Evolutionary conservation across 2,888 invertebrate genomes (phyloP), one percentile per base, ranked within the genome.

Genomic region (Criorhina ranunculi): DNA sequence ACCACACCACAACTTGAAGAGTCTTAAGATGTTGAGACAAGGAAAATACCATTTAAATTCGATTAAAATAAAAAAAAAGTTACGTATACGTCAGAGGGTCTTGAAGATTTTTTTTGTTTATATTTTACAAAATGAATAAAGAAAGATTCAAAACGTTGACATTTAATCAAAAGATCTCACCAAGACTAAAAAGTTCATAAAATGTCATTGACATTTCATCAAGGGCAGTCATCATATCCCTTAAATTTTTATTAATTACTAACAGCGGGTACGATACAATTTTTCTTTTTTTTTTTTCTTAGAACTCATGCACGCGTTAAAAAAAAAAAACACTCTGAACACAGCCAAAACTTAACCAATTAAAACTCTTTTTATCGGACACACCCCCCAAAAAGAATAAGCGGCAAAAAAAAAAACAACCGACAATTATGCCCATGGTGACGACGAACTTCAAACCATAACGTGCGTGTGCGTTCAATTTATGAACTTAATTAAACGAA

Each of bases 401-500:
- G 4, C 11, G 24, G 29, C 24, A 4, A 24, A 51, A 11, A 8
- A 15, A 31, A 53, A 1, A n/a, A n/a, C n/a, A n/a, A n/a, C n/a
- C 12, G 8, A 53, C 8, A 51, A 51, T 19, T 11, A 12, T 24
- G 24, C 4, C 15, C 29, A 33, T 15, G 37, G n/a, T 5, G n/a
- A 55, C 2, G 17, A 46, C 7, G n/a, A 24, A 49, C n/a, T 19
- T 19, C n/a, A n/a, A n/a, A n/a, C 24, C 24, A 24, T 4, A 24
- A 2, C 8, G 24, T 62, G 62, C 62, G 53, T 62, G 62, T 53
- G 35, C 46, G 12, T 70, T 37, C 70, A 70, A 46, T 70, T 70
- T 59, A 24, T 57, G 35, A 33, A 31, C 37, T 57, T 55, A 69
- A 69, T 55, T 57, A 57, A 72, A 62, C 53, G 37, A 40, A 60